Evolutionary conservation across 1,140 invertebrate species (phyloP).

Genomic region (Fragariocoptes setiger): DNA sequence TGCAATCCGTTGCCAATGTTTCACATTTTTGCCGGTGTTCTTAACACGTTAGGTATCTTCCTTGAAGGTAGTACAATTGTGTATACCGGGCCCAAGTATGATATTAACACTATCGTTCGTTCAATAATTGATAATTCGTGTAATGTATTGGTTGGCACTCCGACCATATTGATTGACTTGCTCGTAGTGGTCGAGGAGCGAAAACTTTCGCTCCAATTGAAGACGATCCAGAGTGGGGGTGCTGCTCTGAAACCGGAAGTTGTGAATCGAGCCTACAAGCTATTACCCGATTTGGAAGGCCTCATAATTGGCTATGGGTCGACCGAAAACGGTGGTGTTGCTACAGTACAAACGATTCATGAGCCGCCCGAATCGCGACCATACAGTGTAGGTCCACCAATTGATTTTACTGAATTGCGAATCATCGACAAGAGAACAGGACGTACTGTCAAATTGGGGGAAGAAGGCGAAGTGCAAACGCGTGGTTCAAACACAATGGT

Average conservation of each 20-base stretch:
- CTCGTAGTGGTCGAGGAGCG: slow-evolving; percentile 15
- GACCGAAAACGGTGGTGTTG: slow-evolving; percentile 4
- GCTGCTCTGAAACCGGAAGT: slow-evolving; percentile 7
- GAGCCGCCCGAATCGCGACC: background rate
- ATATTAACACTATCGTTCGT: background rate
- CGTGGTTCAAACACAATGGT: slow-evolving; percentile 50
- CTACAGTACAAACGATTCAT: background rate
- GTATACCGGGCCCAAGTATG: background rate
- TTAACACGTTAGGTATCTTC: slow-evolving; percentile 20
- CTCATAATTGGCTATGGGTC: slow-evolving; percentile 8
- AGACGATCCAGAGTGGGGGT: slow-evolving; percentile 2
- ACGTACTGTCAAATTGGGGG: slow-evolving; percentile 7
- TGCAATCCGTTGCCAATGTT: slow-evolving; percentile 63
- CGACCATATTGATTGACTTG: slow-evolving; percentile 81
- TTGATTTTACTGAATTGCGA: slow-evolving; percentile 41
- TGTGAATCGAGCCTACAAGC: background rate
- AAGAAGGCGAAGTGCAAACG: slow-evolving; percentile 35
- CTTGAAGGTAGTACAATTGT: background rate
- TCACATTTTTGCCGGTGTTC: slow-evolving; percentile 52
- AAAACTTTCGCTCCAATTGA: background rate
- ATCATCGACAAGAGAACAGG: slow-evolving; percentile 29
- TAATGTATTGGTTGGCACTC: slow-evolving; percentile 49
- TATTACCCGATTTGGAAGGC: slow-evolving; percentile 2
- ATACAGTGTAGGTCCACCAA: slow-evolving; percentile 39
- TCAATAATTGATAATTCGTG: slow-evolving; percentile 18